A percentile compares a stretch with the other conserved stretches of the same genome.
Evolutionary conservation across 2,113 vertebrate genomes (phyloP).

Genomic region (Corydoras maculifer): DNA sequence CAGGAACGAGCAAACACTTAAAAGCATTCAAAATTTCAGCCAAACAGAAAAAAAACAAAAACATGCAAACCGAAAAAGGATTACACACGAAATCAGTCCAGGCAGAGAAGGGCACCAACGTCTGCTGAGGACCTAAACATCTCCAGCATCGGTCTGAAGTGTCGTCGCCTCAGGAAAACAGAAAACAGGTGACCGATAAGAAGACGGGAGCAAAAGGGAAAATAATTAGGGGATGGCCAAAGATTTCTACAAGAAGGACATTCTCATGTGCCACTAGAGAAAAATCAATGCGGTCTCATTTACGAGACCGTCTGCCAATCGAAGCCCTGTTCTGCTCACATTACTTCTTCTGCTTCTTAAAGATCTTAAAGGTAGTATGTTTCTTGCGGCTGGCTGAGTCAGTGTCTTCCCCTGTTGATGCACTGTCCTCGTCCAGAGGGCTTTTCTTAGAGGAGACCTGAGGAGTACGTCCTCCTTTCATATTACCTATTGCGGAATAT

Average conservation of each 20-base stretch:
- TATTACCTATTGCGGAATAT: conserved; percentile 43
- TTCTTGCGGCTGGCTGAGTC: conserved; percentile 90
- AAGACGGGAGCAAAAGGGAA: conserved; percentile 10
- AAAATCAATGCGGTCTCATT: conserved; percentile 38
- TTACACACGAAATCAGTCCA: conserved; percentile 45
- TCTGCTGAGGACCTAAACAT: conserved; percentile 64
- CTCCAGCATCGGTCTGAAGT: conserved; percentile 51
- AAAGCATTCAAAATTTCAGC: conserved; percentile 62
- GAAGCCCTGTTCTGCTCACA: conserved; percentile 22
- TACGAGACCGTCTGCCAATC: not conserved
- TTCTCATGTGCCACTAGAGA: conserved; percentile 40
- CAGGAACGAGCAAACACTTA: conserved; percentile 64
- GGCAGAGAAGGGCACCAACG: conserved; percentile 49
- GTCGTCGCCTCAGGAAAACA: conserved; percentile 39
- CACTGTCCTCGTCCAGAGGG: conserved; percentile 85
- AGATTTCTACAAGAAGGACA: conserved; percentile 9
- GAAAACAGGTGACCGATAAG: conserved; percentile 43
- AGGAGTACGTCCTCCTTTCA: conserved; percentile 79
- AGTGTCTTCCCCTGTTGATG: conserved; percentile 84
- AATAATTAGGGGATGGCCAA: too few relatives aligned
- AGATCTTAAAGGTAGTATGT: conserved; percentile 88
- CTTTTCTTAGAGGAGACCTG: conserved; percentile 89
- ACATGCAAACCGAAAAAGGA: conserved; percentile 66
- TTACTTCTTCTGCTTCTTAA: conserved; percentile 96
- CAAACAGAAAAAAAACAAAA: conserved; percentile 50